Percentiles rank a stretch among this genome's conserved stretches.
Evolutionary conservation across 2,888 invertebrate species (phyloP).

Genomic region (Lymantria dispar): DNA sequence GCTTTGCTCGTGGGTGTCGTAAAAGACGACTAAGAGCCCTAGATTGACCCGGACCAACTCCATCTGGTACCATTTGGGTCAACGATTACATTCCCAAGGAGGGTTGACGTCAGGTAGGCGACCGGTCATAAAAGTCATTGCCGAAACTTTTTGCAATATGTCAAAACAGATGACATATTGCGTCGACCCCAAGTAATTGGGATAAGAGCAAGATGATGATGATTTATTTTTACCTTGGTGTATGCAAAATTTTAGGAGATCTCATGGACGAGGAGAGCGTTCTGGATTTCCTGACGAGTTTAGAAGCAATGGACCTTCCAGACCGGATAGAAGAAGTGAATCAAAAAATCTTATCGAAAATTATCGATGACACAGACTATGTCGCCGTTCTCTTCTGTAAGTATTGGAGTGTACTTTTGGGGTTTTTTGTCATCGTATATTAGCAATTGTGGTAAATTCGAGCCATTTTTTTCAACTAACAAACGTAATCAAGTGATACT

Average conservation of each 20-base stretch:
- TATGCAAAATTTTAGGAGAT: conserved; percentile 86
- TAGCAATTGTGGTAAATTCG: conserved; percentile 69
- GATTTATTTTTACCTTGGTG: background rate
- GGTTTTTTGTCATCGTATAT: conserved; percentile 55
- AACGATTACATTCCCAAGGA: too few species aligned
- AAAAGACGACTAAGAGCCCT: too few species aligned
- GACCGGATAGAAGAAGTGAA: conserved; percentile 98
- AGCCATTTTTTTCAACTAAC: conserved; percentile 71
- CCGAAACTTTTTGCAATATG: too few species aligned
- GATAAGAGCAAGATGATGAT: too few species aligned
- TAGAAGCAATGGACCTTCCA: conserved; percentile 97
- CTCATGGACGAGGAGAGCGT: conserved; percentile 97
- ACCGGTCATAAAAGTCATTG: too few species aligned
- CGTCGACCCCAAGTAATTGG: too few species aligned
- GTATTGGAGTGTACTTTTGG: conserved; percentile 70
- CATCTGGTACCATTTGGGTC: too few species aligned
- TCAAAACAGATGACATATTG: too few species aligned
- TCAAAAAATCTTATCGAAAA: conserved; percentile 93
- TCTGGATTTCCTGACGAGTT: conserved; percentile 95
- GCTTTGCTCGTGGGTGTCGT: too few species aligned
- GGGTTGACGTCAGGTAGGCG: too few species aligned
- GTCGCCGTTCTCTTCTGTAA: conserved; percentile 97
- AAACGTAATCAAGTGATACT: conserved; percentile 39
- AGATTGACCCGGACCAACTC: too few species aligned
- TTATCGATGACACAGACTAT: conserved; percentile 95